Base-by-base conservation (phyloP, 2,797 vertebrate species). In the Halcyon leucocephala region DNA sequence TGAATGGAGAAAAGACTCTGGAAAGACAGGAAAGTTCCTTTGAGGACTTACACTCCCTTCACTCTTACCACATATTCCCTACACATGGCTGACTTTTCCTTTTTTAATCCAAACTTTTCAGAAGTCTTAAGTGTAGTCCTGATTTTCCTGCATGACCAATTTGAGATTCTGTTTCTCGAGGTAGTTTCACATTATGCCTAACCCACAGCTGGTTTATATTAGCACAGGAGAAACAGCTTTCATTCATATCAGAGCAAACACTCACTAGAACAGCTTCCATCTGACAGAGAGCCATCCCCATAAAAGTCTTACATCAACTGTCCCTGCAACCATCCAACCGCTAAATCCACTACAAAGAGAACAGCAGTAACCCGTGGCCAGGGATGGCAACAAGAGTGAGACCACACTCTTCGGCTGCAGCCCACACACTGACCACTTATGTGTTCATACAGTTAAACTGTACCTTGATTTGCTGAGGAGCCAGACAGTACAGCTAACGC, bases 301-400 rank as follows among this genome's bases (percentile, higher is more conserved):
- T 72, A 86, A 90, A 90, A 76, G 33, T 51, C 49, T 82, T 61
- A 89, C 48, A 94, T 72, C 89, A 93, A 58, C 80, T 78, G 73
- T 69, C 80, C 83, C 73, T 84, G 66, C 73, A 88, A 71, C 55
- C 65, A 92, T 61, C 12, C 86, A 84, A 46, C 69, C 86, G 52
- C 77, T 64, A 93, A 92, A 92, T 46, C 86, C 83, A 84, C 89
- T 82, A 86, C 73, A 93, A 78, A 88, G 72, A 77, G 11, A 86
- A 22, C 0, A 82, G 33, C 41, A 78, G 42, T 29, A 88, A 64
- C 12, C 12, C 61, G 26, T 1, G 57, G 49, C 48, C 65, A 81
- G 49, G 1, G 4, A 52, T 16, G 29, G n/a, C 11, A 6, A 17
- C 64, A 83, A 48, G 66, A 88, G 17, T 20, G 37, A 92, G 77